phyloP scores from a whole-genome alignment of 2,888 invertebrate species.

The Cryptocephalus moraei region DNA sequence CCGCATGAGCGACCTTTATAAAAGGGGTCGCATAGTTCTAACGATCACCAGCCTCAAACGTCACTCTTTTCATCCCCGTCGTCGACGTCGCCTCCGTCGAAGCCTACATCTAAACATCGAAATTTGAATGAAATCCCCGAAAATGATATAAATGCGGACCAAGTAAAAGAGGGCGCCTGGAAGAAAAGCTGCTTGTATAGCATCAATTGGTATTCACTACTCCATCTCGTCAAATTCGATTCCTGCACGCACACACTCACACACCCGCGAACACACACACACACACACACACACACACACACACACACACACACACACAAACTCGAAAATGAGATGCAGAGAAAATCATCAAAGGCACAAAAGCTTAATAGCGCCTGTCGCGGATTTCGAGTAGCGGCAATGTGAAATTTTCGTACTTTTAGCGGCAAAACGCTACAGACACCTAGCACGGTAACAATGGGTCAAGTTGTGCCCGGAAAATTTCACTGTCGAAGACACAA shows the following conservation, averaged over 20 bases:
- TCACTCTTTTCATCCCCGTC: no score
- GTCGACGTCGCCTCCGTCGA: no score
- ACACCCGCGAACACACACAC: no score
- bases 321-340: slow-evolving; percentile 41
- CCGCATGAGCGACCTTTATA: no score
- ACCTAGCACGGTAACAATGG: slow-evolving; percentile 4
- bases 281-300: slow-evolving; percentile 18
- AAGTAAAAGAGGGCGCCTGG: slow-evolving; percentile 15
- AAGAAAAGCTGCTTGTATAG: slow-evolving; percentile 30
- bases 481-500: no score
- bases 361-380: slow-evolving; percentile 35
- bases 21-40: no score
- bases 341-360: slow-evolving; percentile 42
- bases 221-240: slow-evolving; percentile 39
- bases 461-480: no score
- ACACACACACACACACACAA: slow-evolving; percentile 16
- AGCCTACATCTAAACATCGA: slow-evolving; percentile 1
- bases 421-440: slow-evolving; percentile 10
- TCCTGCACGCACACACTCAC: slow-evolving; percentile 26
- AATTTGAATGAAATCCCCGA: slow-evolving; percentile 18
- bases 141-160: slow-evolving; percentile 16
- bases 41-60: no score
- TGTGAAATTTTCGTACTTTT: slow-evolving; percentile 5
- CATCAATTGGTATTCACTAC: slow-evolving; percentile 40
- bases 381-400: slow-evolving; percentile 22